Conservation (phyloP, 1,140 invertebrate species). For the Oppia nitens region DNA sequence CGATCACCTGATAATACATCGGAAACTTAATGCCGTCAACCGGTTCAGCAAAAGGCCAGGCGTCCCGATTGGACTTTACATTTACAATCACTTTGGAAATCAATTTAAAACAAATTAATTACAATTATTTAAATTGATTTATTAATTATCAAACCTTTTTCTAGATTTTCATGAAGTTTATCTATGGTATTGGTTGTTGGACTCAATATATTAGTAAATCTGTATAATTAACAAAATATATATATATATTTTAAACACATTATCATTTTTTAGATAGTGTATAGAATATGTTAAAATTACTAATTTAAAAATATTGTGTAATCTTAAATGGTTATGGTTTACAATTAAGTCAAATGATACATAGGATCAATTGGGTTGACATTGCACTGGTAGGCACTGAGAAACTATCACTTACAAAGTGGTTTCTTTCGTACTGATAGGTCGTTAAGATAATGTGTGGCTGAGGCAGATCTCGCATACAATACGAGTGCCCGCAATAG, state of each 20-base stretch:
- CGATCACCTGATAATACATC: constrained; percentile 11
- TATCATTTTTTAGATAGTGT: too few species aligned
- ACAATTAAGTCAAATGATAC: too few species aligned
- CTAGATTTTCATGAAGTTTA: neutral
- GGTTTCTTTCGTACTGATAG: neutral
- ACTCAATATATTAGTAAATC: neutral
- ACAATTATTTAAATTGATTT: neutral
- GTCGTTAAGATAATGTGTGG: neutral
- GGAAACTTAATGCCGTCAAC: constrained; percentile 2
- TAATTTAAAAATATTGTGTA: too few species aligned
- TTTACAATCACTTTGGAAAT: neutral
- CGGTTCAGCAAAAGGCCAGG: constrained; percentile 14
- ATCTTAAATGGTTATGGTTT: too few species aligned
- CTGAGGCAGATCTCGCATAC: neutral
- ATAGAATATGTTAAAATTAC: too few species aligned
- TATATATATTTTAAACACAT: too few species aligned
- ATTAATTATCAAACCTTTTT: neutral
- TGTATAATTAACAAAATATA: too few species aligned
- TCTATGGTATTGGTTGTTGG: neutral
- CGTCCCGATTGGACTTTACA: constrained; percentile 4
- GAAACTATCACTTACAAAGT: neutral
- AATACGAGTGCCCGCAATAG: neutral
- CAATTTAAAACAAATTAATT: neutral
- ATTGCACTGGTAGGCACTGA: too few species aligned
- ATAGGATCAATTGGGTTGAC: too few species aligned